Evolutionary conservation across 2,113 vertebrate genomes (phyloP), one percentile per base, ranked within the genome.

Genomic region (Hippoglossus stenolepis): DNA sequence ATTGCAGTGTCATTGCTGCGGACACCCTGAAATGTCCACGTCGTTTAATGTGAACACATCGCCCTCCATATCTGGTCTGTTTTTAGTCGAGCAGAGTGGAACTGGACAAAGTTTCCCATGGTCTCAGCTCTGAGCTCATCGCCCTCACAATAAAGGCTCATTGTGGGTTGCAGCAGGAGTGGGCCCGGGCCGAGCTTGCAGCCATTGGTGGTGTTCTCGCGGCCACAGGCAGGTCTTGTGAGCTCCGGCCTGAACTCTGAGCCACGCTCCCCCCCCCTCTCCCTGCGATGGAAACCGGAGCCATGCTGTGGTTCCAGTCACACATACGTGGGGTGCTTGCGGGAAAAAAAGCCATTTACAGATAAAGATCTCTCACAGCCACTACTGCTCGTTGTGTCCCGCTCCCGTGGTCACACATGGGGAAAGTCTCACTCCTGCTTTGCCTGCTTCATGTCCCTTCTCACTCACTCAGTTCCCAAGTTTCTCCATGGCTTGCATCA

Each of bases 291-390:
- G 80, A 91, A 92, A 89, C 85, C 69, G 62, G 73, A 90, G 85
- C 83, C 65, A 68, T 57, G 68, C 69, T 89, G 82, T 59, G 83
- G 54, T 89, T 91, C 64, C 73, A 54, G 88, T 74, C 73, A 70
- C 58, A 70, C 76, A 84, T 84, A 75, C 84, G 70, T 79, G 69
- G 75, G 82, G 61, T 79, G 63, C 66, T 80, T 70, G 38, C 24
- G 35, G 35, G 20, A 5, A 49, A 79, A 49, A 43, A 12, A 62
- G 40, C 67, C 66, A 81, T 87, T 90, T 83, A 74, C 62, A 69
- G 83, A 90, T 90, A 83, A 77, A 80, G 84, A 80, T 88, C 77
- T 83, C 64, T 83, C 64, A 85, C 82, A 66, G 54, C 76, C 83
- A 74, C 64, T 61, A 49, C 47, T 66, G 57, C 70, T 80, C 61